Conservation (phyloP, 2,888 invertebrate genomes). For the Ceriagrion tenellum region DNA sequence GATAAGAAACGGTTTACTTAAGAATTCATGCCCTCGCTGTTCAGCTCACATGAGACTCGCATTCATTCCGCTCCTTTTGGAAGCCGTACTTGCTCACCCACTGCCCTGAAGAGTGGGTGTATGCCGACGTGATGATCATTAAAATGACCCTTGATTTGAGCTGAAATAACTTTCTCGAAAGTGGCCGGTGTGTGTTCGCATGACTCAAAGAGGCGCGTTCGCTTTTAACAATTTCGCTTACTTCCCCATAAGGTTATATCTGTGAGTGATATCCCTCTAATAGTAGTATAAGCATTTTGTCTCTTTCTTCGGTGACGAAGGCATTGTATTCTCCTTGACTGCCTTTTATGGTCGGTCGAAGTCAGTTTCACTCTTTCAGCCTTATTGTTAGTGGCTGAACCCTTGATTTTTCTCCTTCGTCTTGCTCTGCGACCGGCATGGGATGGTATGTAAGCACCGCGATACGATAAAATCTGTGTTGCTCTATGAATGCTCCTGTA, state of each 20-base stretch:
- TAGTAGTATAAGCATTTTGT: not conserved
- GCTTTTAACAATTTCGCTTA: not conserved
- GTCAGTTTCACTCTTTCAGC: not conserved
- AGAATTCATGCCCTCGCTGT: not conserved
- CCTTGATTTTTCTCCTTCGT: not conserved
- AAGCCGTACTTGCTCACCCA: not conserved
- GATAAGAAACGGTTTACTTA: not conserved
- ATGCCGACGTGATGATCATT: not conserved
- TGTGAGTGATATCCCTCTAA: not conserved
- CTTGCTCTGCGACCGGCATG: too few relatives aligned
- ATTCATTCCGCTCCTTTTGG: not conserved
- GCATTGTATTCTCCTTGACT: not conserved
- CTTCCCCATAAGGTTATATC: not conserved
- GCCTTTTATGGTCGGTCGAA: not conserved
- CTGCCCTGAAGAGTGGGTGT: slow-evolving; percentile 22
- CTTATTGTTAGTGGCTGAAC: not conserved
- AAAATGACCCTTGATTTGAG: not conserved
- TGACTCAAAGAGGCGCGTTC: not conserved
- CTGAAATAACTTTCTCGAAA: not conserved
- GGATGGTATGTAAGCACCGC: too few relatives aligned
- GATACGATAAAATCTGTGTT: too few relatives aligned
- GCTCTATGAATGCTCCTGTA: too few relatives aligned
- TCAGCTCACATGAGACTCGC: not conserved
- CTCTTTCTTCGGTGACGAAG: not conserved
- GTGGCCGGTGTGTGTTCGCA: not conserved